phyloP scores from a whole-genome alignment of 2,113 vertebrate genomes.

The Solea solea region DNA sequence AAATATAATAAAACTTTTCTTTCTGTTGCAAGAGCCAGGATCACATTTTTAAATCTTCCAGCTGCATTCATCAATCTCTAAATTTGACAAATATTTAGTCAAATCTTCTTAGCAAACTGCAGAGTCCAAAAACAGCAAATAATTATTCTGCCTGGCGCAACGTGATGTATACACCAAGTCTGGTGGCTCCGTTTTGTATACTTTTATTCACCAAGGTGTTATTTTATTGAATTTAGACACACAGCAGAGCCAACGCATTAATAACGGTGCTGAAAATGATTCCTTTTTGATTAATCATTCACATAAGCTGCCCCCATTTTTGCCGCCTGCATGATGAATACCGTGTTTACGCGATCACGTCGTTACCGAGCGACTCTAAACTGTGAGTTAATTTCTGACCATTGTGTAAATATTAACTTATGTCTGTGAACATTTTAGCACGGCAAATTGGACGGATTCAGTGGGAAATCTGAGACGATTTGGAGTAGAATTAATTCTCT shows the following conservation, averaged over 20 bases:
- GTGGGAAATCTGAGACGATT: too few relatives aligned
- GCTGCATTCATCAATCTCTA: not conserved
- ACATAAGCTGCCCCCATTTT: not conserved
- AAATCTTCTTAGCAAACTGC: not conserved
- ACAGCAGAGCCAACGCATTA: not conserved
- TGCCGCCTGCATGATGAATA: not conserved
- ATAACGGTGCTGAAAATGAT: not conserved
- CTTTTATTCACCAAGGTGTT: not conserved
- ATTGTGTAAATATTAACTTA: not conserved
- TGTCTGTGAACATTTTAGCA: too few relatives aligned
- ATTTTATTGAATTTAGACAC: not conserved
- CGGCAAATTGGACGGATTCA: too few relatives aligned
- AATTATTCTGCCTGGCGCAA: not conserved
- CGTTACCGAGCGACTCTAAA: not conserved
- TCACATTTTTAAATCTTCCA: not conserved
- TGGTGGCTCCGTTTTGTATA: not conserved
- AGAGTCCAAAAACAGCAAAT: not conserved
- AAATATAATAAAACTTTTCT: slow-evolving; percentile 50
- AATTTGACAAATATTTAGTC: not conserved
- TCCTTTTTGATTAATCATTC: slow-evolving; percentile 4
- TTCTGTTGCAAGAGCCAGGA: not conserved
- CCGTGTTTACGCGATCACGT: not conserved
- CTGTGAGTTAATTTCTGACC: not conserved
- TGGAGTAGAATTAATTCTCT: too few relatives aligned
- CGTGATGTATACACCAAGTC: not conserved